Conservation (phyloP, 1,140 invertebrate species). For the Linepithema humile region DNA sequence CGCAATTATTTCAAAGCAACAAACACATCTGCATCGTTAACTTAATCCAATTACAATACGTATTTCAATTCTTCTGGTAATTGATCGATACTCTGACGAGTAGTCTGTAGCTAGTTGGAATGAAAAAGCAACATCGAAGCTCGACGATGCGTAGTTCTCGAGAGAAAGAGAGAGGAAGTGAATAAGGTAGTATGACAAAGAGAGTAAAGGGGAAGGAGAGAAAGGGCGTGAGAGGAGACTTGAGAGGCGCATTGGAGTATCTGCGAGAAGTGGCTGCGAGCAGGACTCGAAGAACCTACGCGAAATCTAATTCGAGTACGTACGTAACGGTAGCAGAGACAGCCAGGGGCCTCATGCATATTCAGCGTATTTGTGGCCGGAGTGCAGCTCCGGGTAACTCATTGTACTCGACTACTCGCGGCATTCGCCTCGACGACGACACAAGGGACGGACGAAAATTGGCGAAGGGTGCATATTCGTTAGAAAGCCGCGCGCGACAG, state of each 20-base stretch:
- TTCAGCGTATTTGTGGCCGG: conserved; percentile 80
- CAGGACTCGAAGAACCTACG: conserved; percentile 74
- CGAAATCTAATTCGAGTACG: conserved; percentile 81
- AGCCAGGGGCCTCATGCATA: conserved; percentile 78
- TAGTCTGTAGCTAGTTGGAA: conserved; percentile 2
- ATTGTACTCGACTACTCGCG: conserved; percentile 74
- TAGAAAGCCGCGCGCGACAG: conserved; percentile 62
- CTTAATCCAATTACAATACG: conserved; percentile 26
- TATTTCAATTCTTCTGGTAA: conserved; percentile 32
- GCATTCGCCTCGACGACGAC: conserved; percentile 54
- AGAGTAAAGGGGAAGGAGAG: background rate
- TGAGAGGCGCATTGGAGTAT: conserved; percentile 64
- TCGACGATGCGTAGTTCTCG: background rate
- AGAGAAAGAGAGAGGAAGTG: background rate
- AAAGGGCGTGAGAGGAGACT: conserved; percentile 35
- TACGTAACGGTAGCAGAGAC: conserved; percentile 69
- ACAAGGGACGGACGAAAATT: conserved; percentile 71
- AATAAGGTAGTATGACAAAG: background rate
- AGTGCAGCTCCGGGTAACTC: conserved; percentile 73
- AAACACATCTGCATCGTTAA: conserved; percentile 28
- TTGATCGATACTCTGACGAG: conserved; percentile 25
- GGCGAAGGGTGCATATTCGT: conserved; percentile 68
- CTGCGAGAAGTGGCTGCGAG: conserved; percentile 69
- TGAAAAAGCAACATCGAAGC: conserved; percentile 30
- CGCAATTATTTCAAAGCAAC: conserved; percentile 32